phyloP scores from a whole-genome alignment of 2,888 invertebrate species.

The Drosophila borborema region DNA sequence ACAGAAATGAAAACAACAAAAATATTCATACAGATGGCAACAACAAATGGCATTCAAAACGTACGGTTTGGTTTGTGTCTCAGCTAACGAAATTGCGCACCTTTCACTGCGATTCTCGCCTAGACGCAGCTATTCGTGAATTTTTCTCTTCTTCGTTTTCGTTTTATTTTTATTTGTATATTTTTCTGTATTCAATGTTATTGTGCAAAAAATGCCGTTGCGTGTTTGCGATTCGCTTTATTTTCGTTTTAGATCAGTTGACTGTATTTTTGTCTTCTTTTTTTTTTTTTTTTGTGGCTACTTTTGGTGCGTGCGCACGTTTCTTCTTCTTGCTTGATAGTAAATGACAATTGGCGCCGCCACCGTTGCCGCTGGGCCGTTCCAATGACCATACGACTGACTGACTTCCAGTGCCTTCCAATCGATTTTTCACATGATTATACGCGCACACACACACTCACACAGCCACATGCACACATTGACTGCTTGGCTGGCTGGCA shows the following conservation, averaged over 20 bases:
- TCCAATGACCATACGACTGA: conserved; percentile 57
- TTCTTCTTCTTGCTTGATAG: conserved; percentile 75
- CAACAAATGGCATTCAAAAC: conserved; percentile 47
- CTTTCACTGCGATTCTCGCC: conserved; percentile 47
- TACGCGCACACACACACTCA: conserved; percentile 39
- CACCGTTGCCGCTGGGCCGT: conserved; percentile 52
- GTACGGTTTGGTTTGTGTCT: conserved; percentile 57
- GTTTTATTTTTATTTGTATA: conserved; percentile 4
- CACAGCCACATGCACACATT: conserved; percentile 15
- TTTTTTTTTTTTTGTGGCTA: conserved; percentile 36
- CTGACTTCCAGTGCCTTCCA: conserved; percentile 72
- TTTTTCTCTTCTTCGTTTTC: not conserved
- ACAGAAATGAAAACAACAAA: conserved; percentile 12
- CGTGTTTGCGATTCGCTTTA: conserved; percentile 28
- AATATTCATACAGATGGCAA: conserved; percentile 40
- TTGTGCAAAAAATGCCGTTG: conserved; percentile 29
- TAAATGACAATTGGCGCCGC: conserved; percentile 78
- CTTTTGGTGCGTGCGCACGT: conserved; percentile 61
- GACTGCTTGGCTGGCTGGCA: conserved; percentile 3
- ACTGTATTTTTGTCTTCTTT: conserved; percentile 25
- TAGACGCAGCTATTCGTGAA: conserved; percentile 12
- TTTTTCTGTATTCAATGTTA: conserved; percentile 10
- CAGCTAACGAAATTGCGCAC: conserved; percentile 63
- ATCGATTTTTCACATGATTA: conserved; percentile 84
- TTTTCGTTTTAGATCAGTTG: conserved; percentile 27